These are phyloP conservation scores for Pituophis catenifer DNA, from an alignment of 2,113 vertebrate genomes.

Conservation along the genomic window DNA sequence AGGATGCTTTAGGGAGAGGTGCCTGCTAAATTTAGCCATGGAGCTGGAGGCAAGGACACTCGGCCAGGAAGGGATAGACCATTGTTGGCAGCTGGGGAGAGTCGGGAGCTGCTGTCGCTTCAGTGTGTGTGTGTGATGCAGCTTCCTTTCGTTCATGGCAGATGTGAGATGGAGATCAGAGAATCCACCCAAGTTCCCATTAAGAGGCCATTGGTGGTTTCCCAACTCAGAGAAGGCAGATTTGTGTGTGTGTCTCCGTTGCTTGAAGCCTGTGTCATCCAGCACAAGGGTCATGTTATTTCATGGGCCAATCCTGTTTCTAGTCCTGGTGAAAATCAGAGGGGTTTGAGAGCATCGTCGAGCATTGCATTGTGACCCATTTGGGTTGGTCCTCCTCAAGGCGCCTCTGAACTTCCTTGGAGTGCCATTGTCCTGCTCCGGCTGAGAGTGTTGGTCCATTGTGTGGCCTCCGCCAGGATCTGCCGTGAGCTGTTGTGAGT, in stretches of 20 bases:
- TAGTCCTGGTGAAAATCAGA: not conserved
- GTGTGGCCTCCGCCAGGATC: not conserved
- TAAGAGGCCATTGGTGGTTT: not conserved
- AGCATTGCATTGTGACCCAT: not conserved
- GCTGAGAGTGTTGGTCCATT: not conserved
- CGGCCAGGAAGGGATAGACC: not conserved
- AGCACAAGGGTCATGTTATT: not conserved
- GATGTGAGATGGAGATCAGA: constrained; percentile 29
- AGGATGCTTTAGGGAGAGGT: not conserved
- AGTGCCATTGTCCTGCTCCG: not conserved
- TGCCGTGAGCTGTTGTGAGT: not conserved
- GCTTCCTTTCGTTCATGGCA: not conserved
- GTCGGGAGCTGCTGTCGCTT: not conserved
- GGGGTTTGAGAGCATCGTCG: not conserved
- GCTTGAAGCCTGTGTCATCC: not conserved
- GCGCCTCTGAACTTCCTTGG: not conserved
- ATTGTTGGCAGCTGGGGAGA: not conserved
- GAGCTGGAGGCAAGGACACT: not conserved
- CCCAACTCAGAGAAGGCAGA: not conserved
- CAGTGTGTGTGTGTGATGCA: no score
- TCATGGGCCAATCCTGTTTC: not conserved
- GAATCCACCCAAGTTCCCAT: constrained; percentile 28
- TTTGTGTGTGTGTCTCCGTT: not conserved
- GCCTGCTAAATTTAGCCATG: not conserved
- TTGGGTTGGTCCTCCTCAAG: not conserved